Conservation (phyloP, 2,113 vertebrate genomes). For the Gopherus flavomarginatus region DNA sequence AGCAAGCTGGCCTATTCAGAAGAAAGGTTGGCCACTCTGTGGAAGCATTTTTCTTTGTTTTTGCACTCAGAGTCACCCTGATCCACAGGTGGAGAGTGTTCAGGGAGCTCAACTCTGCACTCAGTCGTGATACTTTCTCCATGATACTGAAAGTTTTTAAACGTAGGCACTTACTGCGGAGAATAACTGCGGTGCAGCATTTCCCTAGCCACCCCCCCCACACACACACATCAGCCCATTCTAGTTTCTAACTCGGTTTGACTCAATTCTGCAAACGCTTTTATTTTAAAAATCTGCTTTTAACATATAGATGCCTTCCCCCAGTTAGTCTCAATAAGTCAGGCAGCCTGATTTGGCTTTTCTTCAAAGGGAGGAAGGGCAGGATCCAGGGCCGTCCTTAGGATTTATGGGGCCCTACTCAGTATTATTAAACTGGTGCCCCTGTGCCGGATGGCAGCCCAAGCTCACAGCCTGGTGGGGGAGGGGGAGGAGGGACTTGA, state of each 20-base stretch:
- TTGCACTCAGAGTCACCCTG: rapidly evolving
- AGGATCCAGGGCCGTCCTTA: neutral
- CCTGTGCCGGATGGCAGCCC: no score
- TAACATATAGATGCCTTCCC: neutral
- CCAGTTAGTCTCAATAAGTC: neutral
- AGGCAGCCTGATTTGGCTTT: neutral
- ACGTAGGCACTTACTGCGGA: neutral
- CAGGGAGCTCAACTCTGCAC: neutral
- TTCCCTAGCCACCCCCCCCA: neutral
- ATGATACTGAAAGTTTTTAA: neutral
- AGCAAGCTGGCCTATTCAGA: neutral
- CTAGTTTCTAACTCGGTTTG: neutral
- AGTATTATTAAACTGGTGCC: no score
- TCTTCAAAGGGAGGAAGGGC: neutral
- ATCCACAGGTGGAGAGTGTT: neutral
- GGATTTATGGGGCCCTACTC: no score
- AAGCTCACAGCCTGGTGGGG: no score
- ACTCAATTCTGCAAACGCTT: neutral
- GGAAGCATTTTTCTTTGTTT: neutral
- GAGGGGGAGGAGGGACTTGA: no score
- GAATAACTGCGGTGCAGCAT: neutral
- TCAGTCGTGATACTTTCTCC: neutral
- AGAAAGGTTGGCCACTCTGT: neutral
- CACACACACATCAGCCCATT: neutral
- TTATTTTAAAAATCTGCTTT: neutral